These are phyloP conservation scores for Cochlearius cochlearius DNA, from an alignment of 2,113 vertebrate genomes.

Conservation along the genomic window DNA sequence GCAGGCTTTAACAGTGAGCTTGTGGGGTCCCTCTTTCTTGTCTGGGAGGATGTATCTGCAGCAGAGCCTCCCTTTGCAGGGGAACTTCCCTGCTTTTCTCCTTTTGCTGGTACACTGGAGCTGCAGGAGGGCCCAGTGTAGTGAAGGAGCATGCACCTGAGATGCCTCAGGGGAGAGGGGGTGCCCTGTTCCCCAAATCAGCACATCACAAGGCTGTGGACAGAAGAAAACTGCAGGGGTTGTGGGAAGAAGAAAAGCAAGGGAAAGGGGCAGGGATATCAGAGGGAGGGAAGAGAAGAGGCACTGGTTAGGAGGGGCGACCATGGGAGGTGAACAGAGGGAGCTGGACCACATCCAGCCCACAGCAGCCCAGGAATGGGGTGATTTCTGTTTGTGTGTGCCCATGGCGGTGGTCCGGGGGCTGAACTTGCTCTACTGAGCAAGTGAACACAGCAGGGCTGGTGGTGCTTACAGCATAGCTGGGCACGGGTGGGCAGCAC, in stretches of 20 bases:
- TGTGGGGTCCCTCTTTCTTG: rapidly evolving
- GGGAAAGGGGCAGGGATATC: neutral
- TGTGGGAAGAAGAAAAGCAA: neutral
- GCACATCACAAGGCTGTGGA: neutral
- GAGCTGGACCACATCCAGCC: neutral
- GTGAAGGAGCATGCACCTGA: neutral
- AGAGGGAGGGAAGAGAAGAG: neutral
- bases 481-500: neutral
- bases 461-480: neutral
- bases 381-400: neutral
- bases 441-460: neutral
- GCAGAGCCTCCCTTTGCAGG: neutral
- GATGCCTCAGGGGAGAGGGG: neutral
- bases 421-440: neutral
- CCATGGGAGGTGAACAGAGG: neutral
- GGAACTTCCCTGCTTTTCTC: neutral
- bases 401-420: rapidly evolving
- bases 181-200: neutral
- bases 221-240: neutral
- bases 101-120: neutral
- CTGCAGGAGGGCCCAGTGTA: neutral
- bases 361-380: neutral
- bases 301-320: neutral
- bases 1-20: neutral
- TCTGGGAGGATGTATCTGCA: neutral